Conservation (phyloP, 2,888 invertebrate species). For the Eumerus sabulonum region DNA sequence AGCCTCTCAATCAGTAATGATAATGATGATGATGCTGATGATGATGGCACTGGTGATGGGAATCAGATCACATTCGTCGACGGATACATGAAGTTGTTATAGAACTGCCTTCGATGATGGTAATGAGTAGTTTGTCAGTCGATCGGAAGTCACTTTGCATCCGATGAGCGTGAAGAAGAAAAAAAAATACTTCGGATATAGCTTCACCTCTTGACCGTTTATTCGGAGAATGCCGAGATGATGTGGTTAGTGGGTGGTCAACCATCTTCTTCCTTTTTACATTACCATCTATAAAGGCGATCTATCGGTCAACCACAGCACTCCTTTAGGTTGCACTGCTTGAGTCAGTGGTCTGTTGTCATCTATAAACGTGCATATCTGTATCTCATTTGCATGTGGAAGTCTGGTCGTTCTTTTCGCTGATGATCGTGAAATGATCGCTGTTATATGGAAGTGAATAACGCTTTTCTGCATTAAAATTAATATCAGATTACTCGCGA, state of each 20-base stretch:
- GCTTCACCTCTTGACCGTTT: too few relatives aligned
- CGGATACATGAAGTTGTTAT: slow-evolving; percentile 1
- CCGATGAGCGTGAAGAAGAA: too few relatives aligned
- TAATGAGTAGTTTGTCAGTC: slow-evolving; percentile 60
- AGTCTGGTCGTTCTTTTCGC: too few relatives aligned
- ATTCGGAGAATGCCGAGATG: too few relatives aligned
- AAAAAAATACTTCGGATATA: too few relatives aligned
- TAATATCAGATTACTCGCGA: slow-evolving; percentile 48
- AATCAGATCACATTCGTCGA: slow-evolving; percentile 6
- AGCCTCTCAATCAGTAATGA: slow-evolving; percentile 24
- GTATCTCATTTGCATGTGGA: too few relatives aligned
- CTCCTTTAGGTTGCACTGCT: slow-evolving; percentile 45
- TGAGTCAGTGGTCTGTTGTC: slow-evolving; percentile 55
- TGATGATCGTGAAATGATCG: too few relatives aligned
- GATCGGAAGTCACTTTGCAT: slow-evolving; percentile 50
- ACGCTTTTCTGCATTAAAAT: slow-evolving; percentile 26
- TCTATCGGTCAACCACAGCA: slow-evolving; percentile 62
- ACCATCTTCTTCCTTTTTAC: slow-evolving; percentile 40
- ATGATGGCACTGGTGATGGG: slow-evolving; percentile 31
- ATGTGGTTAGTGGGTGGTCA: slow-evolving; percentile 61
- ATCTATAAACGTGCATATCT: too few relatives aligned
- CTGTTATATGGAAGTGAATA: background rate
- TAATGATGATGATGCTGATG: slow-evolving; percentile 24
- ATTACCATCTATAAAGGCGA: slow-evolving; percentile 63
- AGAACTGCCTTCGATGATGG: slow-evolving; percentile 44